Evolutionary conservation across 2,888 invertebrate species (phyloP).

Genomic region (Ypsolopha scabrella): DNA sequence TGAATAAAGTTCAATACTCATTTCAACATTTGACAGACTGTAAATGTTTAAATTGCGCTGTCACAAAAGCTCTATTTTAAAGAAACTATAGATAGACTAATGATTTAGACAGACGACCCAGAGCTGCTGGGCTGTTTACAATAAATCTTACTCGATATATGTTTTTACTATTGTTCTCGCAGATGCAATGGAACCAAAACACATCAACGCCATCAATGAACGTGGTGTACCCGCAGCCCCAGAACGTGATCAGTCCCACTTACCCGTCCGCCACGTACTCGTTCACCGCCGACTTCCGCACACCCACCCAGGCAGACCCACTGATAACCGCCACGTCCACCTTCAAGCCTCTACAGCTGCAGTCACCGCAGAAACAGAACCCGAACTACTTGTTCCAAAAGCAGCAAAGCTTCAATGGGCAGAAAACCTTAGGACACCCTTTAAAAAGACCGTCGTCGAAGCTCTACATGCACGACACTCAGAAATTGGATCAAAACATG

Average conservation of each 20-base stretch:
- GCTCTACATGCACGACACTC: conserved; percentile 38
- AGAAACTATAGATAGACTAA: no score
- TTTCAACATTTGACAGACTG: no score
- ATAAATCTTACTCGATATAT: no score
- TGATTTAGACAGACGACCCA: no score
- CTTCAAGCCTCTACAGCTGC: conserved; percentile 68
- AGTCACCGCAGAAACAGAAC: conserved; percentile 49
- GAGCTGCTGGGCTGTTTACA: no score
- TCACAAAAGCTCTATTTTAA: no score
- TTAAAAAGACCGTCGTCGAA: conserved; percentile 57
- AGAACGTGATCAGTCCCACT: conserved; percentile 74
- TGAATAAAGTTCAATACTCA: no score
- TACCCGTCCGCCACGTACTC: conserved; percentile 83
- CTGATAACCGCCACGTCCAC: conserved; percentile 64
- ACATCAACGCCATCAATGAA: conserved; percentile 71
- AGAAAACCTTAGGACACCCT: conserved; percentile 32
- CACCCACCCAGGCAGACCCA: conserved; percentile 71
- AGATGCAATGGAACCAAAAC: conserved; percentile 84
- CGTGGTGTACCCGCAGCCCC: conserved; percentile 74
- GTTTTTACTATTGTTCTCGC: conserved; percentile 11
- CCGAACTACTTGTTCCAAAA: conserved; percentile 55
- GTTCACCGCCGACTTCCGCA: conserved; percentile 84
- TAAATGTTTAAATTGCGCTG: no score
- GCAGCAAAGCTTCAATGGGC: conserved; percentile 40
- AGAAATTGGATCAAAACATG: conserved; percentile 39